Evolutionary conservation across 1,140 invertebrate genomes (phyloP).

Genomic region (Meloidogyne exigua): DNA sequence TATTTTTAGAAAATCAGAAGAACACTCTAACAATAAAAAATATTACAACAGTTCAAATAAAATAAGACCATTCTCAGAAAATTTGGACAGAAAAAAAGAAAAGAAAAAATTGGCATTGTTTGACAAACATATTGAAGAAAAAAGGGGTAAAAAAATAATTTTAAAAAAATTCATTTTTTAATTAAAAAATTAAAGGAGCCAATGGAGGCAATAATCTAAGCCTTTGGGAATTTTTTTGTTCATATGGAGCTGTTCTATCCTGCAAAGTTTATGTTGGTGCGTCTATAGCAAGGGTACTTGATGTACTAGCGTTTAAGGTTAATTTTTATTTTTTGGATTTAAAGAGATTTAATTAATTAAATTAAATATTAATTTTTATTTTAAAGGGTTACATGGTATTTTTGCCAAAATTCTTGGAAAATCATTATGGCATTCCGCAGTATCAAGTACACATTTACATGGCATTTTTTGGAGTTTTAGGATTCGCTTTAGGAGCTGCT

Average conservation of each 20-base stretch:
- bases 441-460: conserved; percentile 62
- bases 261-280: conserved; percentile 57
- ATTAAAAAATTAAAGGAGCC: not conserved
- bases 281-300: conserved; percentile 53
- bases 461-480: conserved; percentile 61
- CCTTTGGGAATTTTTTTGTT: conserved; percentile 38
- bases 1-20: conserved; percentile 9
- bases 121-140: conserved; percentile 50
- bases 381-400: conserved; percentile 48
- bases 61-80: not conserved
- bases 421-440: conserved; percentile 63
- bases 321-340: conserved; percentile 32
- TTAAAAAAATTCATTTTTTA: conserved; percentile 6
- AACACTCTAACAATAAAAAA: not conserved
- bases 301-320: conserved; percentile 61
- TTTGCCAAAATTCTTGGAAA: conserved; percentile 62
- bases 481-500: conserved; percentile 55
- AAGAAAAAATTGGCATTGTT: conserved; percentile 46
- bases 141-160: conserved; percentile 22
- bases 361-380: too few species aligned
- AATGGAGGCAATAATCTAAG: not conserved
- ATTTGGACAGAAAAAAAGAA: conserved; percentile 9
- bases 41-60: conserved; percentile 9
- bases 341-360: not conserved
- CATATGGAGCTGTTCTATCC: conserved; percentile 43